Percentiles rank a stretch among this genome's conserved stretches.
phyloP scores from a whole-genome alignment of 2,113 vertebrate species.

The Elgaria multicarinata region DNA sequence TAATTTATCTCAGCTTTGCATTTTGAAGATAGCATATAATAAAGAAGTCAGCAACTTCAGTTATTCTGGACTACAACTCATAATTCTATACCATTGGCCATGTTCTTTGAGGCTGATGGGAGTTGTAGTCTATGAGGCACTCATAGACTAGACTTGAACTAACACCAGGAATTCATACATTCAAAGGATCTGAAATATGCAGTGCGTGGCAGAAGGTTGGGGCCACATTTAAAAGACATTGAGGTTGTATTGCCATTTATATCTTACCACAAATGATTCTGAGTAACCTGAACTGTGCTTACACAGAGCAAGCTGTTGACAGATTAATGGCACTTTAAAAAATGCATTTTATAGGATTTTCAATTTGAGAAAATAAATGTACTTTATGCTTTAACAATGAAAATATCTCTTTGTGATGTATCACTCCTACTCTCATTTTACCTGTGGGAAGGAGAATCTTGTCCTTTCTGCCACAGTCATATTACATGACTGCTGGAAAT shows the following conservation, averaged over 20 bases:
- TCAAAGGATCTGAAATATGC: not conserved
- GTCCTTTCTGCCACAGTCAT: not conserved
- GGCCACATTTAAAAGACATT: not conserved
- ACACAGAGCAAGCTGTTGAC: not conserved
- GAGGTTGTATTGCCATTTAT: not conserved
- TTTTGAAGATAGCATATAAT: not conserved
- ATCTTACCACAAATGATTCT: not conserved
- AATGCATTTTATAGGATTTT: not conserved
- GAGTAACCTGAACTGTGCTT: not conserved
- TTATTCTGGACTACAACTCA: too few relatives aligned
- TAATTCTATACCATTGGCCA: too few relatives aligned
- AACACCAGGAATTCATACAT: not conserved
- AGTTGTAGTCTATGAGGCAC: too few relatives aligned
- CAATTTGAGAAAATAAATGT: not conserved
- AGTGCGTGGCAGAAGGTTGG: too few relatives aligned
- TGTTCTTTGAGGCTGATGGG: too few relatives aligned
- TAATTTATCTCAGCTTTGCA: not conserved
- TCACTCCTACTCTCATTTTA: not conserved
- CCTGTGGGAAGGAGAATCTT: not conserved
- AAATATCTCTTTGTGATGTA: not conserved
- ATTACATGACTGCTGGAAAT: not conserved
- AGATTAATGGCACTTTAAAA: not conserved
- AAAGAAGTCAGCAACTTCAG: not conserved
- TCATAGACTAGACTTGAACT: not conserved
- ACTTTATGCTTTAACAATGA: not conserved